These are phyloP conservation scores for Marmota monax DNA, from an alignment of 2,113 vertebrate genomes.

Conservation along the genomic window DNA sequence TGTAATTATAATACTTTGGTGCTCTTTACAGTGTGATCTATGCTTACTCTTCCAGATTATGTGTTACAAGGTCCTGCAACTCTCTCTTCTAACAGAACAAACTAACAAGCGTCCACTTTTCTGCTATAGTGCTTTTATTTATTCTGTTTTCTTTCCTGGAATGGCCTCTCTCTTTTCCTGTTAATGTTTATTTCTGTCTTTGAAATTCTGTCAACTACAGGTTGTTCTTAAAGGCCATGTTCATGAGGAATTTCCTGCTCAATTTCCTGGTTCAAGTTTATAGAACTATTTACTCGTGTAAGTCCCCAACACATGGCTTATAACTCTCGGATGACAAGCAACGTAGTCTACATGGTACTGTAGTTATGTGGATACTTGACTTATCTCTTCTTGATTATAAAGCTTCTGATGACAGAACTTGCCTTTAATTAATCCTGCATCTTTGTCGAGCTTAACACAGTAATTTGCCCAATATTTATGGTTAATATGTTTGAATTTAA, in stretches of 20 bases:
- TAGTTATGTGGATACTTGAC: background rate
- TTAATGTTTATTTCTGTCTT: background rate
- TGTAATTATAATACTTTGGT: constrained; percentile 20
- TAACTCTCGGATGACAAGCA: background rate
- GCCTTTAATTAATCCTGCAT: background rate
- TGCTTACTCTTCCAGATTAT: background rate
- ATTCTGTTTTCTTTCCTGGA: background rate
- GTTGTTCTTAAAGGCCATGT: background rate
- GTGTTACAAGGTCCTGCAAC: background rate
- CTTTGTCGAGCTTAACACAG: background rate
- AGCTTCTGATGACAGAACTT: constrained; percentile 4
- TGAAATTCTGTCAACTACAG: background rate
- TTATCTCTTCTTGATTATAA: constrained; percentile 59
- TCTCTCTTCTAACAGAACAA: background rate
- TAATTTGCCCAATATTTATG: constrained; percentile 1
- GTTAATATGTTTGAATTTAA: background rate
- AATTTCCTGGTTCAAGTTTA: background rate
- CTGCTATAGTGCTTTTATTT: background rate
- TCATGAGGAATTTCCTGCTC: background rate
- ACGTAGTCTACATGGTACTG: background rate
- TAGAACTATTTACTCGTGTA: background rate
- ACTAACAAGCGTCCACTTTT: background rate
- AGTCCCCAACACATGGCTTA: background rate
- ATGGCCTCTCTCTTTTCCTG: background rate
- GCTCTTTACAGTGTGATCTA: background rate